Conservation (phyloP, 2,113 vertebrate genomes). For the Turnix velox region DNA sequence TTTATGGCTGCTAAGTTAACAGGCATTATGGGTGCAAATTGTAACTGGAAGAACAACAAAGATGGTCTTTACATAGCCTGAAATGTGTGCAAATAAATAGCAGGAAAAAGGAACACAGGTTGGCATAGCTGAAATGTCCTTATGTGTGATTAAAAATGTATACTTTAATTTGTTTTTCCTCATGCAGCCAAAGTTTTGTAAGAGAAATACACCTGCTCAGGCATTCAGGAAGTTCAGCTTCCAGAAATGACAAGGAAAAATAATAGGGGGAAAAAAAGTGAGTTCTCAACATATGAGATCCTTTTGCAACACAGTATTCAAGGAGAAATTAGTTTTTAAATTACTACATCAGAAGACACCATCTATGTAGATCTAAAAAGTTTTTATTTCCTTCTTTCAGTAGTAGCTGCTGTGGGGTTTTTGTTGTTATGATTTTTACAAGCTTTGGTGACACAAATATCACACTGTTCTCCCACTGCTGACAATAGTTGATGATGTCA, state of each 20-base stretch:
- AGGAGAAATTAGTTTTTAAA: slow-evolving; percentile 46
- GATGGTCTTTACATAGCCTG: not conserved
- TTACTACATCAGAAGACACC: not conserved
- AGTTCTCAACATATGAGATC: not conserved
- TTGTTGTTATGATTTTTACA: not conserved
- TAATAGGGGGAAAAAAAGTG: slow-evolving; percentile 27
- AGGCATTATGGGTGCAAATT: not conserved
- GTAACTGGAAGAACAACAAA: not conserved
- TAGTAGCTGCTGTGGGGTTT: not conserved
- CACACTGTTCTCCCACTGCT: not conserved
- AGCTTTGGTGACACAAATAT: not conserved
- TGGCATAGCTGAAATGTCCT: not conserved
- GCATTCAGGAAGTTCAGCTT: slow-evolving; percentile 41
- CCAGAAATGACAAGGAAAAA: slow-evolving; percentile 20
- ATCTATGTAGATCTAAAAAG: slow-evolving; percentile 6
- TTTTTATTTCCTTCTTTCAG: slow-evolving; percentile 22
- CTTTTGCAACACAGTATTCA: slow-evolving; percentile 26
- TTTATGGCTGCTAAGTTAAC: not conserved
- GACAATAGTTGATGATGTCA: not conserved
- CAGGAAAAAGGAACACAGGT: not conserved
- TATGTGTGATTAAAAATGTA: slow-evolving; percentile 11
- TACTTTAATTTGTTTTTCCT: slow-evolving; percentile 21
- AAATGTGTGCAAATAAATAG: not conserved
- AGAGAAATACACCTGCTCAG: not conserved
- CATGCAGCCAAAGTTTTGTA: not conserved